Evolutionary conservation across 2,113 vertebrate genomes (phyloP), one percentile per base, ranked within the genome.

Genomic region (Otus sunia): DNA sequence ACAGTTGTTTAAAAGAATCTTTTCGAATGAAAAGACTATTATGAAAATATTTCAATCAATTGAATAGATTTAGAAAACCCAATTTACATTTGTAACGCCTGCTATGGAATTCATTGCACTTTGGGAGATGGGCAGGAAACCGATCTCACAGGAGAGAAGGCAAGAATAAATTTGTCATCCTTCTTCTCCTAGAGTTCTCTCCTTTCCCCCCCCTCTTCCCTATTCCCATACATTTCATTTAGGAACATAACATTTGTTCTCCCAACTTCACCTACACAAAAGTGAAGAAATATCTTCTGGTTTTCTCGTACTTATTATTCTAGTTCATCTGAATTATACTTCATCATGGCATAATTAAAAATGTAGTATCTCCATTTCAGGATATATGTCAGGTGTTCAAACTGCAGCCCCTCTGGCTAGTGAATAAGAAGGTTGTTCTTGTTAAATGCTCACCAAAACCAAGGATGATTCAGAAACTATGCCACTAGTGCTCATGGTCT

Each of bases 11-110:
- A 87, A 91, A 95, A 75, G 17, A 81, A 84, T 49, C 19, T 56
- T 94, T 88, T 86, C 12, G 5, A 56, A 93, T 86, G 13, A 81
- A 95, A 86, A 71, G 30, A 50, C 19, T 88, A 63, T 37, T 75
- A 92, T 69, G 88, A 86, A 95, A 97, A 88, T 86, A 74, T 81
- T 86, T 92, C 86, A 90, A 91, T 93, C 88, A 94, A 94, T 67
- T 82, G 43, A 83, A 94, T 8, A 80, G 36, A 67, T 74, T 77
- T 72, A 67, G 43, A 89, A 88, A 45, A 80, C 6, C 6, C 22
- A 73, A 93, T 52, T 93, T 80, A 86, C n/a, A 83, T 50, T 83
- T 88, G 80, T 45, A 43, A 71, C 76, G 32, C 30, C 41, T 59
- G 19, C 19, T 84, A 36, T 10, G 15, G 52, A 89, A 94, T 82